phyloP scores from a whole-genome alignment of 1,140 invertebrate species.

The Gonatopus flavifemur region DNA sequence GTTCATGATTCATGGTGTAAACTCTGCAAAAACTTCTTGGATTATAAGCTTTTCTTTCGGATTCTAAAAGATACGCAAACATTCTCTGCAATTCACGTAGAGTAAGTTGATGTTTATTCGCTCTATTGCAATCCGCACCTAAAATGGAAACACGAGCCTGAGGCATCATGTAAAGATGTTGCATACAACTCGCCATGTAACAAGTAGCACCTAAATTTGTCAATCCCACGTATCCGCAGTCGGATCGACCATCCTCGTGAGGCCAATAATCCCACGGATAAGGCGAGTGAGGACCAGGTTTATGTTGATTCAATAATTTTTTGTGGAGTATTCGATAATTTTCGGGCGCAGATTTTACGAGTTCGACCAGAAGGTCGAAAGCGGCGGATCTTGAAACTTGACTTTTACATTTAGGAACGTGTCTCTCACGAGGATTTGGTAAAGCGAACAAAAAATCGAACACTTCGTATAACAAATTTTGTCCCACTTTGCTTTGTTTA shows the following conservation, averaged over 20 bases:
- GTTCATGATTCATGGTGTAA: slow-evolving; percentile 96
- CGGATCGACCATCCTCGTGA: slow-evolving; percentile 88
- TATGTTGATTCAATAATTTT: slow-evolving; percentile 82
- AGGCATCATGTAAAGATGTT: slow-evolving; percentile 96
- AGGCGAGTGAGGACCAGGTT: slow-evolving; percentile 78
- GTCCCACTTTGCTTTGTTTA: slow-evolving; percentile 77
- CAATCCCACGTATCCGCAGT: slow-evolving; percentile 91
- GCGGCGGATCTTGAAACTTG: slow-evolving; percentile 83
- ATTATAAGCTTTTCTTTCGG: slow-evolving; percentile 93
- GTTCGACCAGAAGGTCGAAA: slow-evolving; percentile 86
- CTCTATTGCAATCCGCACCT: slow-evolving; percentile 65
- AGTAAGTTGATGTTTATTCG: slow-evolving; percentile 78
- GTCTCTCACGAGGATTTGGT: slow-evolving; percentile 79
- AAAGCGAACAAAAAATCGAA: slow-evolving; percentile 89
- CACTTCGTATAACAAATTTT: slow-evolving; percentile 72
- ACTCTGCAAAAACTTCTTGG: slow-evolving; percentile 93
- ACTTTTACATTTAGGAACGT: slow-evolving; percentile 92
- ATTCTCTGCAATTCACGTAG: slow-evolving; percentile 87
- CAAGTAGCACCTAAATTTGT: slow-evolving; percentile 95
- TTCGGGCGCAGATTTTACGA: slow-evolving; percentile 79
- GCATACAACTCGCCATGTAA: slow-evolving; percentile 96
- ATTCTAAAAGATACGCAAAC: slow-evolving; percentile 94
- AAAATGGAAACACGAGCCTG: slow-evolving; percentile 83
- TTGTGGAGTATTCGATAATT: slow-evolving; percentile 84
- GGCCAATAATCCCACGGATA: slow-evolving; percentile 98